These are phyloP conservation scores for Brotula barbata DNA, from an alignment of 2,797 vertebrate genomes.

Conservation along the genomic window DNA sequence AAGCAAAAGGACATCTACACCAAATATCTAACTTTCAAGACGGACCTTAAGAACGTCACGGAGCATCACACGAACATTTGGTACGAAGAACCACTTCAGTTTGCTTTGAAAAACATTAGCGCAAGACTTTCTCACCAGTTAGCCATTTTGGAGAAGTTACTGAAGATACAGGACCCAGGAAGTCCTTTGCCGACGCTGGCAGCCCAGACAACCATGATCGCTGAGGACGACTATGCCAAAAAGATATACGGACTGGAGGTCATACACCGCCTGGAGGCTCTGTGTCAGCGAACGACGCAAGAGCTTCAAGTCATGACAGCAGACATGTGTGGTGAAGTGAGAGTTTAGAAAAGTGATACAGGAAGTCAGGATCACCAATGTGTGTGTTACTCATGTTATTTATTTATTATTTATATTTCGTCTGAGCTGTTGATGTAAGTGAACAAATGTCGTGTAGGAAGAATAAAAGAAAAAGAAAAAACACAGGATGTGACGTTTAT, in stretches of 20 bases:
- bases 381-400: conserved; percentile 17
- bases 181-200: rapidly evolving
- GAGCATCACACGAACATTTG: rapidly evolving
- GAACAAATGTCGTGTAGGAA: too few species aligned
- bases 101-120: rapidly evolving
- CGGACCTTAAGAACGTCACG: conserved; percentile 31
- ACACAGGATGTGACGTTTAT: conserved; percentile 33
- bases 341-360: too few species aligned
- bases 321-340: neutral
- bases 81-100: rapidly evolving
- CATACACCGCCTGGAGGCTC: conserved; percentile 6
- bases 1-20: conserved; percentile 49
- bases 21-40: conserved; percentile 15
- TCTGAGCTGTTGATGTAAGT: too few species aligned
- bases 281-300: neutral
- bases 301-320: neutral
- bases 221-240: rapidly evolving
- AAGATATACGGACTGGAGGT: conserved; percentile 39
- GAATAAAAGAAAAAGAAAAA: neutral
- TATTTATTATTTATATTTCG: conserved; percentile 16
- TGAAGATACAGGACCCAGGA: rapidly evolving
- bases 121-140: rapidly evolving
- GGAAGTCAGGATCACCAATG: neutral
- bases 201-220: neutral
- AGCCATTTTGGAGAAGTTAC: rapidly evolving